Base-by-base conservation (phyloP, 2,113 vertebrate genomes). In the Stictonetta naevosa region DNA sequence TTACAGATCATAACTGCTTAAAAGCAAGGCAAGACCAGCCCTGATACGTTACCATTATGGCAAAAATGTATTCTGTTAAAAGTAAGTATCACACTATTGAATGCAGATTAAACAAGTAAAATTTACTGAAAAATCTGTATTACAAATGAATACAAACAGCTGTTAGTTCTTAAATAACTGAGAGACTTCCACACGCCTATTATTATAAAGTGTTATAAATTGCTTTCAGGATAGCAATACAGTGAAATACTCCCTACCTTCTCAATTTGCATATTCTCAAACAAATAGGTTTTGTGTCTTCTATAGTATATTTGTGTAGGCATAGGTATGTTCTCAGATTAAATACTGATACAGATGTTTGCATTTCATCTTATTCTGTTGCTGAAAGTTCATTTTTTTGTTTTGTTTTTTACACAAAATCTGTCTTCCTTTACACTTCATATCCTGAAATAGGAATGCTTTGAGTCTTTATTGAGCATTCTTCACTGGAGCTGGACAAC, bases 401-500 rank as follows among this genome's bases (percentile, higher is more conserved):
- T 55, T 31, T 34, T 58, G 14, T 58, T 55, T 75, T 66, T 66
- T 42, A 71, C 21, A 29, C n/a, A 46, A 73, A 85, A 48, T 67
- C 10, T 86, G 6, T 76, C 6, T 91, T 86, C 0, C 26, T 62
- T 2, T 63, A 4, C 85, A 34, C 67, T 84, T 95, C 11, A 46
- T 95, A 68, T 59, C 48, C 31, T 94, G 56, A 53, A 94, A 77
- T 76, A 99, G 99, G 99, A 99, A 74, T 99, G 99, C 95, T 99
- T 99, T 97, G 99, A 99, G 87, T 99, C 99, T 59, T 97, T 99
- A 93, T 78, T 99, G 93, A 99, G 99, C 94, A 98, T 99, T 92
- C 98, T 99, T 90, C 99, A 99, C 71, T 99, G 99, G 99, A 99
- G 99, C 82, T 99, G 99, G 99, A 99, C 99, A 83, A 99, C 99